Percentiles rank a stretch among this genome's conserved stretches.
These are phyloP conservation scores for Copidosoma aretas DNA, from an alignment of 2,888 invertebrate genomes.

Conservation along the genomic window DNA sequence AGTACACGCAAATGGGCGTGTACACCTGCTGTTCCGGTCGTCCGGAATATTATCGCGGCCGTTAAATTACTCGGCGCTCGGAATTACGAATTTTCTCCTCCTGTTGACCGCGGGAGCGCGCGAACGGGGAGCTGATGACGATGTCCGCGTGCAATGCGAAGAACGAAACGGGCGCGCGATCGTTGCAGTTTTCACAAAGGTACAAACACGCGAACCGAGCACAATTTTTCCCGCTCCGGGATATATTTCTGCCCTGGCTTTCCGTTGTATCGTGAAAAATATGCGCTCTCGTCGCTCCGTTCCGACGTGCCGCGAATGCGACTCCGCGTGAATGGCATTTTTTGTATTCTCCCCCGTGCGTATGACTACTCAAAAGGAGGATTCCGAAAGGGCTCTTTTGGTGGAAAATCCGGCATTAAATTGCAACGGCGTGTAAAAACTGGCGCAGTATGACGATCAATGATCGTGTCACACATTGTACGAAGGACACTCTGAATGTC, in stretches of 20 bases:
- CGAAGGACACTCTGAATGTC: too few relatives aligned
- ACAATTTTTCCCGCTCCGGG: neutral
- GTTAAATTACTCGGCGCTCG: slow-evolving; percentile 6
- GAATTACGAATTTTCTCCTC: slow-evolving; percentile 11
- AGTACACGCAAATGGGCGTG: neutral
- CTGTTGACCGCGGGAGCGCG: neutral
- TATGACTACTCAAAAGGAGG: neutral
- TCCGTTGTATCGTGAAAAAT: slow-evolving; percentile 20
- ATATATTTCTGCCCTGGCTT: neutral
- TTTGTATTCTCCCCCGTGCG: neutral
- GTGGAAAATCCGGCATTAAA: neutral
- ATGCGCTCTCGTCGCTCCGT: neutral
- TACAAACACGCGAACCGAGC: neutral
- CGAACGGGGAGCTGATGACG: neutral
- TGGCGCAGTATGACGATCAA: too few relatives aligned
- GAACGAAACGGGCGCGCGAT: slow-evolving; percentile 9
- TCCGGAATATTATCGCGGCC: slow-evolving; percentile 14
- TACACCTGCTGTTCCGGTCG: too few relatives aligned
- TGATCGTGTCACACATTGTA: too few relatives aligned
- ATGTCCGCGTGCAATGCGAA: neutral
- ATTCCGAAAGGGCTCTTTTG: neutral
- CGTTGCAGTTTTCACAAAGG: slow-evolving; percentile 24
- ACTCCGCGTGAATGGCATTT: slow-evolving; percentile 9
- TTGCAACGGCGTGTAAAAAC: too few relatives aligned
- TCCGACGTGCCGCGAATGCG: neutral